Evolutionary conservation across 1,140 invertebrate genomes (phyloP), one percentile per base, ranked within the genome.

Genomic region (Plodia interpunctella): DNA sequence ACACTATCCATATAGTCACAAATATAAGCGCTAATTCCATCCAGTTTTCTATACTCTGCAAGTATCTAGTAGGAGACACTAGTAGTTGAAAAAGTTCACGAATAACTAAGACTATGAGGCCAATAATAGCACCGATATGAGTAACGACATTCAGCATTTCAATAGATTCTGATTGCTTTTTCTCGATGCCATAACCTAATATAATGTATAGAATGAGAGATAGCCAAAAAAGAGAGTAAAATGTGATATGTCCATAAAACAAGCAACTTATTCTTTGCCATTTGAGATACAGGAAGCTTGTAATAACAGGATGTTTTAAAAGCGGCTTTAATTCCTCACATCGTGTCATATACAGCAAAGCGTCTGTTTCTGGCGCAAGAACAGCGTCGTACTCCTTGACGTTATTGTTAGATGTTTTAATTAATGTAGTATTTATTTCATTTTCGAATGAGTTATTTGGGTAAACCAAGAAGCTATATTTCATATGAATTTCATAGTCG

Each of bases 281-380:
- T 81, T 97, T 97, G n/a, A 96, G 87, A 72, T 94, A 93, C 0
- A 97, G 75, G 69, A 96, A 96, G 63, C 94, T 96, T 0, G 94
- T 93, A 9, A 96, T 92, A 0, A 96, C 83, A 0, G 96, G 95
- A 88, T 97, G 96, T 68, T 93, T 94, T 2, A 96, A 80, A n/a
- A 96, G 80, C 59, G 93, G 91, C 30, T 92, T 91, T 28, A 94
- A 82, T 56, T 93, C 91, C 52, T 90, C 90, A 17, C 92, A 91
- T 62, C 91, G 78, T 30, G 93, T 93, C 72, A 96, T 94, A 65
- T 93, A 94, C 5, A 91, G 72, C 0, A 96, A 87, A 4, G 94
- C 92, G 68, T 93, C 92, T 11, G 91, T 91, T 90, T 96, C 92
- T 51, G 90, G 87, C 49, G 85, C 83, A 68, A 90, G 69, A 44